Evolutionary conservation across 53 echinoderm and acorn worm genomes (phyloP), one percentile per base, ranked within the genome.

Genomic region (Echinarachnius parma): DNA sequence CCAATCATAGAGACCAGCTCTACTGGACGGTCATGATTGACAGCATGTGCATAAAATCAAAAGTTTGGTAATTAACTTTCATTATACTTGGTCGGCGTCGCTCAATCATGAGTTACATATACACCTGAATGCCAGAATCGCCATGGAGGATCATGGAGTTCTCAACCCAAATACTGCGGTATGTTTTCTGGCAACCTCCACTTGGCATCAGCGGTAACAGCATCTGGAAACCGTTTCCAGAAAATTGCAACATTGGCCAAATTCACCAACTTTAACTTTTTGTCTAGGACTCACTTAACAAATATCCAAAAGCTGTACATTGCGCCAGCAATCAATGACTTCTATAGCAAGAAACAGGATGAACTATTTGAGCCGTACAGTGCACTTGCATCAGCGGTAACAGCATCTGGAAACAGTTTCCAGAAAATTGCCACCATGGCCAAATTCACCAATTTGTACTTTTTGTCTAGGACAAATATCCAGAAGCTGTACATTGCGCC

Each of bases 401-500:
- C 39, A 22, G 39, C 42, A 36, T 62, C 63, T 10, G 63, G 63
- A 37, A 62, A 62, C 14, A 62, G 63, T 62, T 62, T 37, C 25
- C 63, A 62, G 63, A 62, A 62, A 34, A 34, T 62, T 23, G 37
- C 63, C 3, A 22, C 63, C 63, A 37, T 62, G 63, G 39, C 63
- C 1, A 62, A 37, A 39, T 62, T 62, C 63, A 37, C 42, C 2
- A 39, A 62, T 22, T 21, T 62, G 39, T 39, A 39, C 63, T 37
- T 62, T 4, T 21, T 62, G 3, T 62, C 23, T 9, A 35, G 16
- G 37, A 1, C 39, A 36, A 59, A 56, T 7, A 66, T 60, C 20
- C 61, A 70, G 48, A 69, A 49, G 26, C 44, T 80, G 48, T 69
- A 80, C 33, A 48, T 80, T 4, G 69, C 80, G 5, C 80, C 80